Evolutionary conservation across 2,888 invertebrate species (phyloP).

Genomic region (Athalia circularis): DNA sequence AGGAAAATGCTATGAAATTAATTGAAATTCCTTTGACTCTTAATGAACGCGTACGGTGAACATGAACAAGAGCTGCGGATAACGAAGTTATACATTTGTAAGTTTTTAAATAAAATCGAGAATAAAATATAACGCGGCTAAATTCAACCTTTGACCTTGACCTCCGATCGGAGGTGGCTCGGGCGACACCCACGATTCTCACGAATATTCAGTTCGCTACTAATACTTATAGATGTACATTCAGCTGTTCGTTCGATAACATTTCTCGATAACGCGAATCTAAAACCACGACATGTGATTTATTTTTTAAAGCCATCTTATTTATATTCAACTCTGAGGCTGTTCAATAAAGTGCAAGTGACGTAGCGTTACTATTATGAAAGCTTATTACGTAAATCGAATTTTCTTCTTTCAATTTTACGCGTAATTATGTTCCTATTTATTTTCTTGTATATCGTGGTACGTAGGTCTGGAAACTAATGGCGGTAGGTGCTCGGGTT

Average conservation of each 20-base stretch:
- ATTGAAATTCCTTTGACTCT: slow-evolving; percentile 26
- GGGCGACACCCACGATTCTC: no score
- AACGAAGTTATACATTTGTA: neutral
- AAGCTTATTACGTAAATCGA: neutral
- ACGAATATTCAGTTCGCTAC: no score
- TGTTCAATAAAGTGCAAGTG: neutral
- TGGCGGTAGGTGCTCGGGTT: neutral
- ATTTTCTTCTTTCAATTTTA: neutral
- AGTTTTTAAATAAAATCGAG: slow-evolving; percentile 12
- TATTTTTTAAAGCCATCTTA: neutral
- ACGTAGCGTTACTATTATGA: neutral
- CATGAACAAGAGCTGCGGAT: neutral
- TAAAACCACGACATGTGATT: no score
- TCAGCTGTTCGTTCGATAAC: neutral
- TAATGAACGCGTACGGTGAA: slow-evolving; percentile 3
- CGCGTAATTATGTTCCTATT: no score
- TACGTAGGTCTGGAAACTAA: no score
- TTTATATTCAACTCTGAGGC: neutral
- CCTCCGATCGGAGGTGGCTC: neutral
- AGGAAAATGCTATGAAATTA: slow-evolving; percentile 10
- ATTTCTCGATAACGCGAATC: neutral
- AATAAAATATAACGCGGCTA: slow-evolving; percentile 16
- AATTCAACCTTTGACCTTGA: slow-evolving; percentile 28
- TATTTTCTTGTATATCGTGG: no score
- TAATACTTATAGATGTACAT: neutral